Evolutionary conservation across 2,113 vertebrate species (phyloP), one percentile per base, ranked within the genome.

Genomic region (Microcebus lehilahytsara): DNA sequence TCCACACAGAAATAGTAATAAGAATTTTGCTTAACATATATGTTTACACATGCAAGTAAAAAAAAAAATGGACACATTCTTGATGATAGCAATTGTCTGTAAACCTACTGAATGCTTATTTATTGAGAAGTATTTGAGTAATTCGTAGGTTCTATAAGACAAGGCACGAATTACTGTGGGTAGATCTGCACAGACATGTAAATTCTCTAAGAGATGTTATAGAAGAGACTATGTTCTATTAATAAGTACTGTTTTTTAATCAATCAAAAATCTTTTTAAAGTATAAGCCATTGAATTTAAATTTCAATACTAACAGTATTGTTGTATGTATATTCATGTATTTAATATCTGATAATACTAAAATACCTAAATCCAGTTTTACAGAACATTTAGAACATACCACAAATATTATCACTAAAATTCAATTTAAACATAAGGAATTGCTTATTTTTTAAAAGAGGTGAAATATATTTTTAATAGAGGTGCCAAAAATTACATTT

Each of bases 381-480:
- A 53, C 2, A 79, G 66, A 19, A 22, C 23, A 93, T 71, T 75
- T 56, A 90, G 37, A 53, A 90, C 34, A 88, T 42, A 62, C 9
- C 71, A 58, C 30, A 95, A 96, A 75, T 66, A 91, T 66, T 30
- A 64, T 30, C 42, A 81, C 14, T 88, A 60, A 91, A 85, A 92
- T 85, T 91, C 34, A 64, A 88, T 80, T 91, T 85, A 96, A 95
- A 89, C 25, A 95, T 40, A 93, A 96, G 87, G 10, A 81, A 23
- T 20, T 81, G 22, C 9, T 67, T 37, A 16, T 62, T 80, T 91
- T 62, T 27, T 8, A 40, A 88, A 91, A 91, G 87, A 53, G 23
- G 30, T 42, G 2, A 96, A 89, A 92, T 53, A 69, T 62, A 67
- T 46, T 91, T 88, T 78, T 86, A 89, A 93, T 11, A 88, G 6